Conservation (phyloP, 1,140 invertebrate genomes). For the Mylabris phalerata region DNA sequence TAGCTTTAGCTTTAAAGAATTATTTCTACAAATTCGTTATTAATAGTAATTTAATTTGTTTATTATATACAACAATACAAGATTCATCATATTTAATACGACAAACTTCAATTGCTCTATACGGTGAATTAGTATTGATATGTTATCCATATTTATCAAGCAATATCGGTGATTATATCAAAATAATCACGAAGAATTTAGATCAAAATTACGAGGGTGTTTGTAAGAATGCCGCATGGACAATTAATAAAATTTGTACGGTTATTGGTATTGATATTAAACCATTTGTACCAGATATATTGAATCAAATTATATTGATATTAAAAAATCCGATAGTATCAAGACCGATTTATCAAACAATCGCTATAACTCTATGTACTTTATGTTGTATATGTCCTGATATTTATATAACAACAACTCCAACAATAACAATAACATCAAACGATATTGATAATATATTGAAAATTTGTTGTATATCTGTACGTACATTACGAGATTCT, state of each 20-base stretch:
- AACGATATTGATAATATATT: slow-evolving; percentile 97
- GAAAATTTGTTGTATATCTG: slow-evolving; percentile 94
- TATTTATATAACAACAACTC: slow-evolving; percentile 52
- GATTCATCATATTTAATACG: slow-evolving; percentile 95
- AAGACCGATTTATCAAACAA: slow-evolving; percentile 36
- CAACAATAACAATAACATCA: slow-evolving; percentile 71
- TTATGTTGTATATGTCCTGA: slow-evolving; percentile 98
- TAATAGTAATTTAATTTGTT: slow-evolving; percentile 88
- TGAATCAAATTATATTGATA: slow-evolving; percentile 25
- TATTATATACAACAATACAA: slow-evolving; percentile 96
- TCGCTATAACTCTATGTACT: slow-evolving; percentile 99
- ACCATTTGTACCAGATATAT: slow-evolving; percentile 34
- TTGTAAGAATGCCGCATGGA: slow-evolving; percentile 99
- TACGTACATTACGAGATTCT: slow-evolving; percentile 97
- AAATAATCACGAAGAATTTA: slow-evolving; percentile 91
- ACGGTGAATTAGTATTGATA: slow-evolving; percentile 96
- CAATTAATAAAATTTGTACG: slow-evolving; percentile 94
- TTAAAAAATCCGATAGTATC: slow-evolving; percentile 25
- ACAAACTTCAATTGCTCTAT: slow-evolving; percentile 94
- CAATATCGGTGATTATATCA: slow-evolving; percentile 88
- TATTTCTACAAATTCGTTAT: slow-evolving; percentile 90
- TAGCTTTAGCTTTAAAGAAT: slow-evolving; percentile 90
- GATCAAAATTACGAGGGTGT: slow-evolving; percentile 97
- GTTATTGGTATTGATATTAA: slow-evolving; percentile 63
- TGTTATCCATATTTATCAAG: slow-evolving; percentile 94